Evolutionary conservation across 2,888 invertebrate species (phyloP), one percentile per base, ranked within the genome.

Genomic region (Microplitis deprimator): DNA sequence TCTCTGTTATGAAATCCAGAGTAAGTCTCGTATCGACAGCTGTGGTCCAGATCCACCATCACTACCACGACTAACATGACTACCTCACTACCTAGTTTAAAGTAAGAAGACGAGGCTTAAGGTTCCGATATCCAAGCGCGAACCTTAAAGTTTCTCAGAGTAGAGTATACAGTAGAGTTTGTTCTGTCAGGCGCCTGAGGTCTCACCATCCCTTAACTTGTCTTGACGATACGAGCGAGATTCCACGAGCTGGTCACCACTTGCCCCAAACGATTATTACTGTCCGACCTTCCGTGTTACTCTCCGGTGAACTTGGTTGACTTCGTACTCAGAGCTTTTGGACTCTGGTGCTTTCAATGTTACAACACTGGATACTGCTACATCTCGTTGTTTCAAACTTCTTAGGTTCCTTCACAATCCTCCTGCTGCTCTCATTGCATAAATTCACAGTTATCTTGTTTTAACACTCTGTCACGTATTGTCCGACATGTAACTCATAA

Each of bases 221-320:
- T 81, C 73, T 78, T 20, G 76, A 78, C 62, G 79, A 79, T 76
- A 80, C 80, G 75, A 81, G 75, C 79, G 78, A 79, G 76, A 81
- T 82, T 80, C 82, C 80, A 79, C 79, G 70, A 80, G 77, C 80
- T 79, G 81, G 81, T 80, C 80, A 81, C 81, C 82, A 80, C 72
- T 79, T 81, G 82, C 71, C 79, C 74, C 77, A 80, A 82, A 82
- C 82, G 82, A 81, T 82, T 82, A 82, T 82, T 82, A 81, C 82
- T 77, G 78, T 81, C 81, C 82, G 76, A 80, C 80, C 80, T 82
- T 80, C 74, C 50, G 50, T 73, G 73, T 77, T 70, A 77, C 73
- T 75, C 60, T 67, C 40, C 64, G 38, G 67, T 64, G 74, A 75
- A 68, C 68, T 79, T 75, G 60, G 73, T 68, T 68, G 59, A 50